Conservation (phyloP, 1,140 invertebrate genomes). For the Hormaphis cornu region DNA sequence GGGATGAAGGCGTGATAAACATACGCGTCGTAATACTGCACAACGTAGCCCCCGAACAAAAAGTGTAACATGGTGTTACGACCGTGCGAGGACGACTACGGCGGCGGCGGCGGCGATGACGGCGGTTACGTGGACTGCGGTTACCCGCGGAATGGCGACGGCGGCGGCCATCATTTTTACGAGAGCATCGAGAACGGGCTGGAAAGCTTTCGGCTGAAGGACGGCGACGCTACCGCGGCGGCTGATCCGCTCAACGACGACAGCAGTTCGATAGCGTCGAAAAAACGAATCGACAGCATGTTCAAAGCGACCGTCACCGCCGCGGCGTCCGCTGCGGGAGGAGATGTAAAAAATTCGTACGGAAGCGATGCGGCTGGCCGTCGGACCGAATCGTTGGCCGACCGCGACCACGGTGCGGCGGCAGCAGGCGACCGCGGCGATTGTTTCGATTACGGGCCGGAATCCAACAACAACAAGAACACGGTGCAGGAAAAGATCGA, state of each 20-base stretch:
- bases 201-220: slow-evolving; percentile 3
- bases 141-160: not conserved
- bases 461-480: slow-evolving; percentile 47
- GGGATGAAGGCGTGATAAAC: too few species aligned
- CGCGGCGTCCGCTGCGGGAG: not conserved
- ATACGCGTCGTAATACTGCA: too few species aligned
- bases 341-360: not conserved
- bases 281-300: slow-evolving; percentile 31
- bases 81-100: not conserved
- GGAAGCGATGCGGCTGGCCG: not conserved
- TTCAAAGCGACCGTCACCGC: slow-evolving; percentile 2
- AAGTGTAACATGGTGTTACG: not conserved
- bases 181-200: slow-evolving; percentile 9
- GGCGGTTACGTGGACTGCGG: not conserved
- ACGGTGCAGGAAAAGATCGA: slow-evolving; percentile 75
- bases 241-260: not conserved
- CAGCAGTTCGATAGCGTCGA: slow-evolving; percentile 27
- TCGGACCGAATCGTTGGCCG: not conserved
- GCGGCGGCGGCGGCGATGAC: not conserved
- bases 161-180: slow-evolving; percentile 3
- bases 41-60: too few species aligned
- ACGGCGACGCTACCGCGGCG: not conserved
- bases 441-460: not conserved
- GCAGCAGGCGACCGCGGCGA: too few species aligned
- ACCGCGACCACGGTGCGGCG: not conserved